Evolutionary conservation across 2,888 invertebrate species (phyloP).

Genomic region (Baccha elongata): DNA sequence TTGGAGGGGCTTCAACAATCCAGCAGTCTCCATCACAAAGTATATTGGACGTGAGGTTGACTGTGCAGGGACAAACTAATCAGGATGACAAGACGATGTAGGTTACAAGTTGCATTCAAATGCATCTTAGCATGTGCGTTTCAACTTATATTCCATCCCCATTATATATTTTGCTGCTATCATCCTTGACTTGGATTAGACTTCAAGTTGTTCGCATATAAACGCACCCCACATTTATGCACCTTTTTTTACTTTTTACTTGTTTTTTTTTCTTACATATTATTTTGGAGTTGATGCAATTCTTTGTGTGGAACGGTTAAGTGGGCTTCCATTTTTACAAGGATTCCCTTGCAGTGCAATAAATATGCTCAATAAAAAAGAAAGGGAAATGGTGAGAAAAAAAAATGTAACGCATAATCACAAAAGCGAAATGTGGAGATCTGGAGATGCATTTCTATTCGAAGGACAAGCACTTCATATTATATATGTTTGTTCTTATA

Average conservation of each 20-base stretch:
- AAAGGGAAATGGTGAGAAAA: slow-evolving; percentile 15
- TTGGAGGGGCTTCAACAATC: slow-evolving; percentile 1
- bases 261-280: slow-evolving; percentile 4
- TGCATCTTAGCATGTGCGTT: slow-evolving; percentile 59
- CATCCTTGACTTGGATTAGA: slow-evolving; percentile 60
- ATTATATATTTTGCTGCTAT: slow-evolving; percentile 10
- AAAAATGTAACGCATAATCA: slow-evolving; percentile 60
- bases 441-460: slow-evolving; percentile 58
- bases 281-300: slow-evolving; percentile 29
- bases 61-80: slow-evolving; percentile 58
- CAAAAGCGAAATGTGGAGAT: slow-evolving; percentile 39
- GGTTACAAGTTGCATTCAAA: slow-evolving; percentile 71
- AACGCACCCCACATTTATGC: slow-evolving; percentile 56
- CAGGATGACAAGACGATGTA: slow-evolving; percentile 68
- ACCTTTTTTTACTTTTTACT: not conserved
- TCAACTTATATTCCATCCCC: not conserved
- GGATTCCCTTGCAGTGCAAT: slow-evolving; percentile 9
- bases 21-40: slow-evolving; percentile 26
- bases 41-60: slow-evolving; percentile 56
- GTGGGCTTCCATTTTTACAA: not conserved
- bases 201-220: slow-evolving; percentile 33
- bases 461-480: slow-evolving; percentile 69
- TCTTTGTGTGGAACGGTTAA: slow-evolving; percentile 25
- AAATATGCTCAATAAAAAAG: slow-evolving; percentile 13
- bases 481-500: slow-evolving; percentile 26